Evolutionary conservation across 2,797 vertebrate genomes (phyloP), one percentile per base, ranked within the genome.

Genomic region (Aplochiton taeniatus): DNA sequence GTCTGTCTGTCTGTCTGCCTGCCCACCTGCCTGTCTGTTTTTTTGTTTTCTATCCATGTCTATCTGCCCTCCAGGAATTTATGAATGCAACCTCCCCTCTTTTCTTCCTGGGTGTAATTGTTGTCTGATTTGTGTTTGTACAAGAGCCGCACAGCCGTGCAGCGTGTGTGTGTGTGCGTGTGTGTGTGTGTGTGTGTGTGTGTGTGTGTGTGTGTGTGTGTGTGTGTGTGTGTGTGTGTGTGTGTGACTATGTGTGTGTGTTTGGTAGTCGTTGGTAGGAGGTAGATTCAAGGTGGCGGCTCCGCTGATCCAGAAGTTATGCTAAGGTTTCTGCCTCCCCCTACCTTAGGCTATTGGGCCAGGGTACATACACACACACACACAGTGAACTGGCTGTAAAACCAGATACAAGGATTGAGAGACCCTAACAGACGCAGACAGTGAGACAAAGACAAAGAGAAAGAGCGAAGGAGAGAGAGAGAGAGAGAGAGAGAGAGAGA

Each of bases 251-350:
- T n/a, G 20, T 45, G 11, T n/a, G 20, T 56, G 20, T 42, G 48
- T 41, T 18, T 60, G 61, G 47, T 19, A 45, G 17, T 45, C 13
- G 17, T 46, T 58, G 51, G 19, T 47, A 52, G 11, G 63, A 61
- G 56, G 31, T 12, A 68, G 58, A 73, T 71, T 61, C 18, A 54
- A 56, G 66, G 49, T 66, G 70, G 64, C 70, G 65, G 60, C 49
- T 67, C 61, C 63, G 68, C 52, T 75, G 76, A 70, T 73, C 66
- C 61, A 69, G 69, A 78, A 78, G 61, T 78, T 69, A 75, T 69
- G 61, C 66, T 75, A 66, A 78, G 68, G 63, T 46, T 72, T 74
- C 19, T 74, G 76, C 52, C 16, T 53, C 52, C 17, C 4, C 19
- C 8, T 0, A 18, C 52, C 17, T 18, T 43, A 58, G 56, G 55